These are phyloP conservation scores for Acromyrmex echinatior DNA, from an alignment of 1,140 invertebrate species.

Conservation along the genomic window DNA sequence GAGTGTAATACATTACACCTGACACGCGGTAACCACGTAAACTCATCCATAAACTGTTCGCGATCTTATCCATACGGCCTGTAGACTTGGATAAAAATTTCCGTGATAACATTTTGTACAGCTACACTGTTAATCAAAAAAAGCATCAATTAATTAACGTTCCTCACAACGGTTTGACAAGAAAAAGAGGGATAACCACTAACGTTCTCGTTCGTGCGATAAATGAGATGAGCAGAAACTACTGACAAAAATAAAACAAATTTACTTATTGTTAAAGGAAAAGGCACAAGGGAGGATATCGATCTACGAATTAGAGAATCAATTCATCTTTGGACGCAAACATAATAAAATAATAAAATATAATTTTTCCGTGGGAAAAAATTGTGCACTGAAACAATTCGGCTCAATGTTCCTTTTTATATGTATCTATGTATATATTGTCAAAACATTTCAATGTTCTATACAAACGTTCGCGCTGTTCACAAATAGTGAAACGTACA, in stretches of 20 bases:
- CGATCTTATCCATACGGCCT: conserved; percentile 21
- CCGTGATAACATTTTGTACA: conserved; percentile 35
- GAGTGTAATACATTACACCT: conserved; percentile 26
- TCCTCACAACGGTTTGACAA: not conserved
- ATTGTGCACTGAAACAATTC: not conserved
- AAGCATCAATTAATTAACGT: conserved; percentile 65
- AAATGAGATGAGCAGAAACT: conserved; percentile 12
- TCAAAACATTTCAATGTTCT: not conserved
- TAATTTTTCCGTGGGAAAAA: conserved; percentile 40
- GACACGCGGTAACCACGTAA: conserved; percentile 30
- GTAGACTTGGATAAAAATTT: conserved; percentile 25
- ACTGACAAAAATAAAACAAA: conserved; percentile 64
- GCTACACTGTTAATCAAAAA: conserved; percentile 21
- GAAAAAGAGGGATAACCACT: not conserved
- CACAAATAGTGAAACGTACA: not conserved
- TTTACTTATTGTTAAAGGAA: not conserved
- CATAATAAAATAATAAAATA: conserved; percentile 35
- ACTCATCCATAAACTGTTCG: conserved; percentile 23
- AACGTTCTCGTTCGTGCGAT: conserved; percentile 16
- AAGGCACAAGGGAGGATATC: conserved; percentile 12
- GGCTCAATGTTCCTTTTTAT: not conserved
- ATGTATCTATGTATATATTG: not conserved
- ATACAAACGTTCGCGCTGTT: not conserved
- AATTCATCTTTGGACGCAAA: conserved; percentile 39
- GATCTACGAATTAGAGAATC: conserved; percentile 42